Base-by-base conservation (phyloP, 23 tunicate genomes). In the Diplosoma virens region DNA sequence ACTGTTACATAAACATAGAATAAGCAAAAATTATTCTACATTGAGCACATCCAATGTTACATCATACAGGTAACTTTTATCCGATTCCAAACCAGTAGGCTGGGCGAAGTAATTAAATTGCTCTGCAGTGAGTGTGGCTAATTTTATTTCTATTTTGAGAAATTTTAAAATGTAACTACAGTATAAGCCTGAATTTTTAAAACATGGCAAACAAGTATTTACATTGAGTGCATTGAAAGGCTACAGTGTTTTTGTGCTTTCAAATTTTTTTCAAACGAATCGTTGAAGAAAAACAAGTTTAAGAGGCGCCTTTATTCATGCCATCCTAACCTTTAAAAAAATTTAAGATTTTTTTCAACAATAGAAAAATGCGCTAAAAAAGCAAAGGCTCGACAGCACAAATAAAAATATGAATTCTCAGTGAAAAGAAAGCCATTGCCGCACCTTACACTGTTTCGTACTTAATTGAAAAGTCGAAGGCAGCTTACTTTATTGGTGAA, bases 241-340 rank as follows among this genome's bases (percentile, higher is more conserved):
- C n/a, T n/a, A n/a, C 21, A 55, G 63, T 55, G 63, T 55, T 22
- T 55, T 25, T 55, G 17, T 22, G 6, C 6, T 55, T 55, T 55
- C 20, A 22, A 55, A 55, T 22, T 55, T 55, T 9, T 68, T 7
- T 68, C 75, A 68, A 68, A 21, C 54, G 54, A n/a, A 55, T 55
- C 63, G 63, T 55, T 55, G 63, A 55, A 55, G 20, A 25, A 55
- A 55, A 55, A 55, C 63, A 55, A 55, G 63, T 25, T 20, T 55
- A 55, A 55, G 63, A 55, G 63, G 63, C 63, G 20, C 63, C 24
- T 55, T 55, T 25, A 55, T 55, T 55, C 63, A 55, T 55, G 63
- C 63, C 63, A 55, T 55, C 63, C 63, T 55, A 55, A 55, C 24
- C 63, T 55, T 55, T 14, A 55, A 55, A 55, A 55, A 55, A 55